These are phyloP conservation scores for Montipora efflorescens DNA, from an alignment of 64 coral and sea anemone genomes.

Conservation along the genomic window DNA sequence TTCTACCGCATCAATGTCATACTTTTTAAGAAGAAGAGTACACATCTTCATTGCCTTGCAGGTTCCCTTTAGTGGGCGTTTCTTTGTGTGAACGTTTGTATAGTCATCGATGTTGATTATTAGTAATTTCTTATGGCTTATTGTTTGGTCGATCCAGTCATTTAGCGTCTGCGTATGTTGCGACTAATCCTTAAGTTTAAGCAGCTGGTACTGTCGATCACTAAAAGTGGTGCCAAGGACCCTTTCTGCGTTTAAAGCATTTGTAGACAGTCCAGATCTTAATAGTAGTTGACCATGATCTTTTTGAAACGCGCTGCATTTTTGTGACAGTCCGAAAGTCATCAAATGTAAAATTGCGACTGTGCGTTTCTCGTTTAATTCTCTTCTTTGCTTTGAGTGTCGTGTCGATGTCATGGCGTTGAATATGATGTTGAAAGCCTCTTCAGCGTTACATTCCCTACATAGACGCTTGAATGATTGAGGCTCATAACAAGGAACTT, in stretches of 20 bases:
- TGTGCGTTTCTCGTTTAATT: slow-evolving; percentile 7
- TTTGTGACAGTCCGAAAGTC: slow-evolving; percentile 18
- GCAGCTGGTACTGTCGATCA: background rate
- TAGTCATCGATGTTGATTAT: slow-evolving; percentile 27
- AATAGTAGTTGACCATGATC: background rate
- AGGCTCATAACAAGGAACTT: background rate
- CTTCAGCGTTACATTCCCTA: background rate
- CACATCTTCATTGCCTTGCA: background rate
- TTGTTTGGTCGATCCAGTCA: slow-evolving; percentile 3
- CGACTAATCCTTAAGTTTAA: background rate
- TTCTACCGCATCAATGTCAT: background rate
- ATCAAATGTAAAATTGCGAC: background rate
- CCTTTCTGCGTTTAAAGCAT: slow-evolving; percentile 6
- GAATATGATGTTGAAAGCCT: background rate
- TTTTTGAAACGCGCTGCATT: slow-evolving; percentile 6
- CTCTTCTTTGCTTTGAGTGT: slow-evolving; percentile 11
- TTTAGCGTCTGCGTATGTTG: background rate
- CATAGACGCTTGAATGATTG: background rate
- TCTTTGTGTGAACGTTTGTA: slow-evolving; percentile 57
- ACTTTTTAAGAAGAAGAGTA: slow-evolving; percentile 26
- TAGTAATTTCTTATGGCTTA: background rate
- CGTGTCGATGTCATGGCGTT: background rate
- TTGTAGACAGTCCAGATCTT: background rate
- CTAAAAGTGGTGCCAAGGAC: background rate
- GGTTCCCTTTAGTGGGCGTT: background rate